phyloP scores from a whole-genome alignment of 2,888 invertebrate genomes.

The Tetramorium bicarinatum region DNA sequence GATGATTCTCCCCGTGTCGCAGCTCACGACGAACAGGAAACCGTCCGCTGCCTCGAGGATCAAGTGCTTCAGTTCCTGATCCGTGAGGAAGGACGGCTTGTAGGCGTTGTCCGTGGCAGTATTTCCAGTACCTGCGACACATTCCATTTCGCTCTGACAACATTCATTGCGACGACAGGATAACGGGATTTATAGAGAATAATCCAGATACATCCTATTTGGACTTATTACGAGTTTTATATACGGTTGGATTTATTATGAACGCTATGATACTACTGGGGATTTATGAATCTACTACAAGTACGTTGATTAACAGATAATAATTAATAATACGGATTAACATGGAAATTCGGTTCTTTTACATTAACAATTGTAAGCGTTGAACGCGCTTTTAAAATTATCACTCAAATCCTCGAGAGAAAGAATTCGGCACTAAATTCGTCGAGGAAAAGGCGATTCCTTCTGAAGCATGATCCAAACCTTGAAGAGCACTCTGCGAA shows the following conservation, averaged over 20 bases:
- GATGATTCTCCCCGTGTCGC: conserved; percentile 98
- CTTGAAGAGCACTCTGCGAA: conserved; percentile 17
- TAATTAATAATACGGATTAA: neutral
- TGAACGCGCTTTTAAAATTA: neutral
- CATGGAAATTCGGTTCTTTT: neutral
- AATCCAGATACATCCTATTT: neutral
- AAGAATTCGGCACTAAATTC: conserved; percentile 2
- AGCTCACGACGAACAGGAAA: conserved; percentile 98
- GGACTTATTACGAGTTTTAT: neutral
- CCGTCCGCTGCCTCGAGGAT: conserved; percentile 99
- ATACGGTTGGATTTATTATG: neutral
- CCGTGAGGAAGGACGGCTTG: conserved; percentile 99
- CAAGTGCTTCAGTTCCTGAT: conserved; percentile 99
- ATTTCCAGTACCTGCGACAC: conserved; percentile 94
- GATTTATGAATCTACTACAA: neutral
- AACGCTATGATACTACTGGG: neutral
- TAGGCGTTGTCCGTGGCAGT: conserved; percentile 98
- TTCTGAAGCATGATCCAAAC: conserved; percentile 3
- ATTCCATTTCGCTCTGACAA: conserved; percentile 45
- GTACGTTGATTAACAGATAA: neutral
- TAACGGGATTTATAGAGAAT: neutral
- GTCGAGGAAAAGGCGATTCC: neutral
- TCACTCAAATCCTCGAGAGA: neutral
- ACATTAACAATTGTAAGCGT: neutral
- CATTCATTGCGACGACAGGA: neutral